Percentiles rank a stretch among this genome's conserved stretches.
These are phyloP conservation scores for Acanthiza pusilla DNA, from an alignment of 2,797 vertebrate species.

Conservation along the genomic window DNA sequence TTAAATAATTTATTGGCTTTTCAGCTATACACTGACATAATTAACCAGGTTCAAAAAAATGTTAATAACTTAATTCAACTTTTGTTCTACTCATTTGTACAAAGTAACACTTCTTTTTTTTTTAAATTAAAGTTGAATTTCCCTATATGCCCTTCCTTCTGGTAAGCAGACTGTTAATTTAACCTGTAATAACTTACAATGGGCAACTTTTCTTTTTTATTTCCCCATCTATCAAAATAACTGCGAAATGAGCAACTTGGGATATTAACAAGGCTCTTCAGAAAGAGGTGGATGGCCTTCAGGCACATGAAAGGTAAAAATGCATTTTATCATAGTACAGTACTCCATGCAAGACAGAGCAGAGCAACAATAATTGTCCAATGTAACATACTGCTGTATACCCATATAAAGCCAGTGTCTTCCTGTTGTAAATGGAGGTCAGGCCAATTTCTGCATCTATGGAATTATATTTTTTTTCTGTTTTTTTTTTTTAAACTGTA, in stretches of 20 bases:
- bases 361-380: constrained; percentile 77
- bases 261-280: constrained; percentile 77
- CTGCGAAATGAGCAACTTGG: constrained; percentile 74
- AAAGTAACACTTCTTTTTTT: constrained; percentile 68
- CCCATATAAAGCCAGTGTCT: constrained; percentile 77
- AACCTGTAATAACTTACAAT: constrained; percentile 69
- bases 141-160: constrained; percentile 70
- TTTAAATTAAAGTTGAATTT: constrained; percentile 59
- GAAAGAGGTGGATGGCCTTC: constrained; percentile 75
- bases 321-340: constrained; percentile 74
- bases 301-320: constrained; percentile 81
- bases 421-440: constrained; percentile 76
- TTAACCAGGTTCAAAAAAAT: constrained; percentile 70
- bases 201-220: constrained; percentile 47
- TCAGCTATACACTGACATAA: constrained; percentile 76
- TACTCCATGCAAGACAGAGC: constrained; percentile 82
- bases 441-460: constrained; percentile 76
- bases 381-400: constrained; percentile 70
- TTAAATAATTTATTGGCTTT: constrained; percentile 80
- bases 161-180: constrained; percentile 60
- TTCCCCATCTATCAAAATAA: constrained; percentile 68
- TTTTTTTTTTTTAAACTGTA: constrained; percentile 61
- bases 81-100: constrained; percentile 77
- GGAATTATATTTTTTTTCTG: not conserved
- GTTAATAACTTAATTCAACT: constrained; percentile 79